phyloP scores from a whole-genome alignment of 2,888 invertebrate species.

The Caenorhabditis afra region DNA sequence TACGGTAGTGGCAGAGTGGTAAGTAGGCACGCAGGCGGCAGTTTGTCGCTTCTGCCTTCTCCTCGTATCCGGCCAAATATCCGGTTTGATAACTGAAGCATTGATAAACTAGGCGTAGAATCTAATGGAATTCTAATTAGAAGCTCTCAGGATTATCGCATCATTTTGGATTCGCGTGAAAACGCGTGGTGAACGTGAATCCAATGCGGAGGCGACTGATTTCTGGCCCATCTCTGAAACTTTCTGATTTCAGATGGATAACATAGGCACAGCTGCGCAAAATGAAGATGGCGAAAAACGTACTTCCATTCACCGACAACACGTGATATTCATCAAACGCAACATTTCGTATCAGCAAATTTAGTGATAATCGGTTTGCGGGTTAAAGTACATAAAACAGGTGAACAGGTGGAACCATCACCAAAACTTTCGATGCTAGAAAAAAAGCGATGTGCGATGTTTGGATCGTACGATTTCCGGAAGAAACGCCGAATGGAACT shows the following conservation, averaged over 20 bases:
- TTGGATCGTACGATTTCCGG: constrained; percentile 33
- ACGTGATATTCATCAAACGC: constrained; percentile 20
- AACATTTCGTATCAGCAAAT: background rate
- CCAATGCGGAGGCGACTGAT: constrained; percentile 38
- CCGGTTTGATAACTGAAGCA: constrained; percentile 50
- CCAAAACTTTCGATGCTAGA: constrained; percentile 1
- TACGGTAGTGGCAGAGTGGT: constrained; percentile 49
- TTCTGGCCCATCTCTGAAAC: constrained; percentile 13
- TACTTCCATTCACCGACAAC: background rate
- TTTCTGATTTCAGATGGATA: background rate
- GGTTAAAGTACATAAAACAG: constrained; percentile 40
- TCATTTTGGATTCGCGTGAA: constrained; percentile 17
- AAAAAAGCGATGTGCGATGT: constrained; percentile 1
- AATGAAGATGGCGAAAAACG: background rate
- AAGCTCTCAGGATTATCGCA: constrained; percentile 39
- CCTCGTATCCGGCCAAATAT: constrained; percentile 54
- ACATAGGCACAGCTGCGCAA: background rate
- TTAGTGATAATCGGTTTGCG: background rate
- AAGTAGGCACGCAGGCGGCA: constrained; percentile 22
- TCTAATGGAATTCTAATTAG: constrained; percentile 46
- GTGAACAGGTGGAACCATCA: constrained; percentile 29
- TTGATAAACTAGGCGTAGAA: constrained; percentile 30
- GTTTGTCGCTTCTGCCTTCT: constrained; percentile 36
- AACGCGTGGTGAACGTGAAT: constrained; percentile 13
- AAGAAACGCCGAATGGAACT: background rate